Evolutionary conservation across 1,140 invertebrate species (phyloP).

Genomic region (Scaptomyza montana): DNA sequence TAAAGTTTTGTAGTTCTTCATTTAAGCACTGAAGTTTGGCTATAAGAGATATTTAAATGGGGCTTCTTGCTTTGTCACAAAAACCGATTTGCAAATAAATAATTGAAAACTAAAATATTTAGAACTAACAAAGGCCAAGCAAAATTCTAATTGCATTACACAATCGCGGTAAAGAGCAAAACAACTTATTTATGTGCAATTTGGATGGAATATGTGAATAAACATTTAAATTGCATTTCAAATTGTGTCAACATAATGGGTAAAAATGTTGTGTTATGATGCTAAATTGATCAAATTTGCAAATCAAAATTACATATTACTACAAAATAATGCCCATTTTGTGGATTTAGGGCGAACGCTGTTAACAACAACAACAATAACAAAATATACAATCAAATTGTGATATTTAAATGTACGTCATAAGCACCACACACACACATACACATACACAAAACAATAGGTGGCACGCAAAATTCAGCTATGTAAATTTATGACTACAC

Average conservation of each 20-base stretch:
- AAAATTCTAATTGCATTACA: slow-evolving; percentile 44
- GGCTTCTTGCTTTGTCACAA: no score
- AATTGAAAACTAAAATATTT: slow-evolving; percentile 23
- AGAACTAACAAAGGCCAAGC: slow-evolving; percentile 29
- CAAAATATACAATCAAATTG: slow-evolving; percentile 42
- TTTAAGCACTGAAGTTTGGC: no score
- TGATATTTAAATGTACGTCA: slow-evolving; percentile 57
- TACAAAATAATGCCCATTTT: slow-evolving; percentile 18
- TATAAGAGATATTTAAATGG: no score
- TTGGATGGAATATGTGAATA: slow-evolving; percentile 58
- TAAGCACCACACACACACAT: background rate
- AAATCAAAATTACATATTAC: slow-evolving; percentile 74
- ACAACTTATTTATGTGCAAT: slow-evolving; percentile 20
- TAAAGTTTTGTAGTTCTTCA: no score
- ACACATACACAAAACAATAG: background rate
- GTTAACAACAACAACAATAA: slow-evolving; percentile 43
- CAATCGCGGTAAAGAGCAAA: slow-evolving; percentile 38
- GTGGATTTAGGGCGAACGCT: slow-evolving; percentile 29
- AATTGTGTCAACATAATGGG: slow-evolving; percentile 70
- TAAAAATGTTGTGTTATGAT: slow-evolving; percentile 71
- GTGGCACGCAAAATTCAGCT: slow-evolving; percentile 35
- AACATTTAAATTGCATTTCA: slow-evolving; percentile 74
- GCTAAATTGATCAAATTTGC: slow-evolving; percentile 74
- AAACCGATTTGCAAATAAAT: no score
- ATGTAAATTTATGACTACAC: slow-evolving; percentile 36